A percentile compares a stretch with the other conserved stretches of the same genome.
These are phyloP conservation scores for Pachymerium ferrugineum DNA, from an alignment of 2,888 invertebrate genomes.

Conservation along the genomic window DNA sequence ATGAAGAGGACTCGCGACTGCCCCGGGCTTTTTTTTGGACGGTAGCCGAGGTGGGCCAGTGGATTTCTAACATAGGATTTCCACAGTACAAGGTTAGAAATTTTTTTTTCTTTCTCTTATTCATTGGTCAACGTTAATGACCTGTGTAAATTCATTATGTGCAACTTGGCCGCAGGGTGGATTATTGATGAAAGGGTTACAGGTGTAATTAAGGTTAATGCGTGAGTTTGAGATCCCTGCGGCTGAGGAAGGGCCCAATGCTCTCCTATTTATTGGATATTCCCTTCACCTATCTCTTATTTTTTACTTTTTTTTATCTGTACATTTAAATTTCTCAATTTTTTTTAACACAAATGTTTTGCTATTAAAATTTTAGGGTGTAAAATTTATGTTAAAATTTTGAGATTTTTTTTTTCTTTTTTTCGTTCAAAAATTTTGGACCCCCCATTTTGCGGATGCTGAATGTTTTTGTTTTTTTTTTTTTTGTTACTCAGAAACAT, in stretches of 20 bases:
- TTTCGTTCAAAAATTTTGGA: too few relatives aligned
- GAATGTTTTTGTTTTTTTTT: too few relatives aligned
- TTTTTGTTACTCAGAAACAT: too few relatives aligned
- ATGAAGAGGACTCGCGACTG: background rate
- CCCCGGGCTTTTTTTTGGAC: background rate
- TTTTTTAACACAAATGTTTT: background rate
- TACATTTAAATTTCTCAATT: background rate
- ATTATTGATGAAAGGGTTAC: background rate
- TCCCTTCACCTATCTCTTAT: background rate
- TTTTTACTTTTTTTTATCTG: background rate
- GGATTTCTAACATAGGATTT: background rate
- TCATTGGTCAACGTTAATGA: background rate
- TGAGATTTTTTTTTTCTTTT: too few relatives aligned
- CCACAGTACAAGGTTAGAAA: background rate
- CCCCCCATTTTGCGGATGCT: too few relatives aligned
- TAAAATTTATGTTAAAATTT: too few relatives aligned
- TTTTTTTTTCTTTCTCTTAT: background rate
- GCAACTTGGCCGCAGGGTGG: background rate
- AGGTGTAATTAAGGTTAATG: background rate
- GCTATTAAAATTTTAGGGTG: too few relatives aligned
- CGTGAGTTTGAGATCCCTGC: background rate
- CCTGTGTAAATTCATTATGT: background rate
- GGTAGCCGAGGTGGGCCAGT: background rate
- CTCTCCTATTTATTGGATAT: background rate
- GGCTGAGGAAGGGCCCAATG: background rate